Base-by-base conservation (phyloP, 2,888 invertebrate species). In the Leptodirus hochenwartii region DNA sequence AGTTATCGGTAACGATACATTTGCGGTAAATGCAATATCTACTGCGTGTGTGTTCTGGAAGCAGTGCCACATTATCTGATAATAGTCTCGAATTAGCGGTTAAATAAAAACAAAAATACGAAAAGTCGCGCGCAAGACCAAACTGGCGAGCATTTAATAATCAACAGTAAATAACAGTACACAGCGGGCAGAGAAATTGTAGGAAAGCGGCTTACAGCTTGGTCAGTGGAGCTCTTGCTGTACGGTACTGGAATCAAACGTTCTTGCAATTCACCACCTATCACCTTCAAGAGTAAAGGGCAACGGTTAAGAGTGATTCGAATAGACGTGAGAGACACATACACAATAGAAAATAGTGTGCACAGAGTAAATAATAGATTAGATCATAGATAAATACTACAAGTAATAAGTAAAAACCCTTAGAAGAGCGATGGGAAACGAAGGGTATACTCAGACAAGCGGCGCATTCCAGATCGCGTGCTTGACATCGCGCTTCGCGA, bases 211-310 rank as follows among this genome's bases (percentile, higher is more conserved):
- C 93, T 93, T 93, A 93, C 93, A 87, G 91, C 91, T 84, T 93
- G 93, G 76, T 93, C 93, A 70, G 91, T 93, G 67, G 90, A 88
- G 68, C 87, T 90, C 84, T 91, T 91, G 88, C 91, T 91, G 82
- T 91, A 91, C 66, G 91, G 93, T 68, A 93, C 91, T 68, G 93
- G 90, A 67, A 93, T 91, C 80, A 93, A 85, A 70, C 91, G 87
- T 74, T 91, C 91, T 79, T 91, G 88, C 74, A 88, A 88, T 75
- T 91, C 90, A 71, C 93, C 93, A 80, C 91, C 91, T 84, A 93
- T 93, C 79, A 93, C 91, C 93, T 93, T 85, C 76, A 84, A 80
- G 73, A 79, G 75, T 74, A 78, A 80, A 78, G 66, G 74, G 70
- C 65, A 74, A 75, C 72, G 74, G 20, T 8, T n/a, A n/a, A 8